These are phyloP conservation scores for Brachionus sp. DNA, from an alignment of 1,140 invertebrate genomes.

Conservation along the genomic window DNA sequence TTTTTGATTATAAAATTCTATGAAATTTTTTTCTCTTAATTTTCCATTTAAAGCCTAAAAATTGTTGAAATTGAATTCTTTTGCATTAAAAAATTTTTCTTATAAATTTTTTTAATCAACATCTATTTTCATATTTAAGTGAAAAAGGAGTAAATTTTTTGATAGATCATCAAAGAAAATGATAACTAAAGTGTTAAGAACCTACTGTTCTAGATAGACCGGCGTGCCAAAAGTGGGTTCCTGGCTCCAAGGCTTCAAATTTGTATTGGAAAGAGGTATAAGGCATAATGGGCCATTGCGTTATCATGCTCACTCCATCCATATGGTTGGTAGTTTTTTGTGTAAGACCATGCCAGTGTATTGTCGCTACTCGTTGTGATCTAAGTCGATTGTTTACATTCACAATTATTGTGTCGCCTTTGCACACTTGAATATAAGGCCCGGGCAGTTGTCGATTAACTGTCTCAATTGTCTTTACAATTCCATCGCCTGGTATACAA, in stretches of 20 bases:
- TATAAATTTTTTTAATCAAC: too few species aligned
- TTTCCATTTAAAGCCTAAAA: too few species aligned
- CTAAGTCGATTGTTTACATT: slow-evolving; percentile 77
- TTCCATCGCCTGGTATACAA: slow-evolving; percentile 51
- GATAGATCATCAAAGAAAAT: too few species aligned
- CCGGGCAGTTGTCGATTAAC: slow-evolving; percentile 53
- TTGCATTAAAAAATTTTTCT: too few species aligned
- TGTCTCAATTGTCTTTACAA: slow-evolving; percentile 48
- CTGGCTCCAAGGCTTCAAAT: slow-evolving; percentile 56
- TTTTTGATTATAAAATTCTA: too few species aligned
- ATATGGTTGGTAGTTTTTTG: slow-evolving; percentile 77
- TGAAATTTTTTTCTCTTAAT: too few species aligned
- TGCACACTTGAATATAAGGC: slow-evolving; percentile 68
- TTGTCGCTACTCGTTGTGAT: slow-evolving; percentile 70
- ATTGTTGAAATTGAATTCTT: too few species aligned
- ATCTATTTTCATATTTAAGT: too few species aligned
- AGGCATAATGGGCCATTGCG: slow-evolving; percentile 81
- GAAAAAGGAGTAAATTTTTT: too few species aligned
- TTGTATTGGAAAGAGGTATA: slow-evolving; percentile 79
- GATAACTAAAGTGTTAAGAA: too few species aligned
- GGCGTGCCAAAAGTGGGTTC: slow-evolving; percentile 52
- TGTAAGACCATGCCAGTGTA: slow-evolving; percentile 82
- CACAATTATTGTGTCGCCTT: slow-evolving; percentile 76
- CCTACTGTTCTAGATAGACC: slow-evolving; percentile 50
- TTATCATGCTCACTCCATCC: slow-evolving; percentile 83